Percentiles rank a stretch among this genome's conserved stretches.
phyloP scores from a whole-genome alignment of 2,888 invertebrate species.

The Automeris io region DNA sequence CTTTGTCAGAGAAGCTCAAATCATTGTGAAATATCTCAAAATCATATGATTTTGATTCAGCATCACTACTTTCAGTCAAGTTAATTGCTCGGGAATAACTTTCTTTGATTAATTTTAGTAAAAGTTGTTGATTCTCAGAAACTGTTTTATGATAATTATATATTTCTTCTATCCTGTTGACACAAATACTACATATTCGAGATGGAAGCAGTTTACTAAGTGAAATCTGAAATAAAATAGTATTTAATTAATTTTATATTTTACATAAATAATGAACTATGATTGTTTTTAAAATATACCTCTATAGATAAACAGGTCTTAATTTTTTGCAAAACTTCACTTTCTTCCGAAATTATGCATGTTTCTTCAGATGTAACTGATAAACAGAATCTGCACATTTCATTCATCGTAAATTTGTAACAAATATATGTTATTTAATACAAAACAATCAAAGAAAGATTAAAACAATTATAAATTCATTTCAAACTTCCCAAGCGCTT shows the following conservation, averaged over 20 bases:
- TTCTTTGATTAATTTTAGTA: constrained; percentile 19
- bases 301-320: constrained; percentile 21
- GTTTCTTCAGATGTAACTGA: constrained; percentile 16
- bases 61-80: constrained; percentile 1
- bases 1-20: neutral
- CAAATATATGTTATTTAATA: neutral
- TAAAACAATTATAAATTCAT: no score
- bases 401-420: constrained; percentile 21
- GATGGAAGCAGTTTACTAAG: constrained; percentile 30
- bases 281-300: no score
- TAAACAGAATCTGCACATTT: constrained; percentile 38
- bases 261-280: constrained; percentile 5
- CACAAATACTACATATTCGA: constrained; percentile 34
- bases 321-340: constrained; percentile 23
- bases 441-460: no score
- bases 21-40: neutral
- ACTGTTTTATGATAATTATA: constrained; percentile 28
- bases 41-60: neutral
- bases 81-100: neutral
- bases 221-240: constrained; percentile 31
- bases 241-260: neutral
- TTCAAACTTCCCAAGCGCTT: no score
- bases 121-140: constrained; percentile 30
- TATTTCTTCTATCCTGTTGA: constrained; percentile 30
- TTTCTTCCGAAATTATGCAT: constrained; percentile 19